Evolutionary conservation across 2,797 vertebrate genomes (phyloP).

Genomic region (Astyanax mexicanus): DNA sequence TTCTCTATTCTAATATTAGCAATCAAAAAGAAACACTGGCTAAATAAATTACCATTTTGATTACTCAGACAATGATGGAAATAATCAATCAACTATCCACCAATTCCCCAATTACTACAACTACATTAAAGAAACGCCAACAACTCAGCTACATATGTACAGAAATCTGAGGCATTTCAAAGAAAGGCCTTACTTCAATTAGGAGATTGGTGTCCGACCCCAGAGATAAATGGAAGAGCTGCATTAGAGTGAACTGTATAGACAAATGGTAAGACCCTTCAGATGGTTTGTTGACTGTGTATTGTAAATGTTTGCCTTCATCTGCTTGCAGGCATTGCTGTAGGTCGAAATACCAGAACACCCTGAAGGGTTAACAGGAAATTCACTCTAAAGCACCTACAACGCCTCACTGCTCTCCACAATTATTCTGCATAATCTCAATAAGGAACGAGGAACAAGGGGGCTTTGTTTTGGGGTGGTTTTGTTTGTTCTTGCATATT

Average conservation of each 20-base stretch:
- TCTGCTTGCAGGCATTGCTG: neutral
- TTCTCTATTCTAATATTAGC: no score
- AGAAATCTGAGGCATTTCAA: neutral
- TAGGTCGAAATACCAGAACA: conserved; percentile 20
- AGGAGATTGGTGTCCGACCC: conserved; percentile 18
- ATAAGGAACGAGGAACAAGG: neutral
- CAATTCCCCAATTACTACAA: no score
- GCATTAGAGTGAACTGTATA: conserved; percentile 26
- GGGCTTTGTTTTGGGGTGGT: no score
- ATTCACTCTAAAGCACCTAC: neutral
- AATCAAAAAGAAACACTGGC: no score
- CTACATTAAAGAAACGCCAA: no score
- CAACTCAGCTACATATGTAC: neutral
- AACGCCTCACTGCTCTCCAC: neutral
- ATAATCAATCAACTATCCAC: no score
- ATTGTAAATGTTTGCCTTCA: conserved; percentile 43
- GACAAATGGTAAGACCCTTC: conserved; percentile 9
- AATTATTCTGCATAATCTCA: neutral
- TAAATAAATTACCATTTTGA: no score
- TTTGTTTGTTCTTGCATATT: neutral
- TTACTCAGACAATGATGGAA: no score
- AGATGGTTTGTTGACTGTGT: conserved; percentile 32
- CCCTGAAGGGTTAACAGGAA: neutral
- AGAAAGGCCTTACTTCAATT: conserved; percentile 8
- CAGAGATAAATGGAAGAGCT: conserved; percentile 21